Base-by-base conservation (phyloP, 2,113 vertebrate species). In the Caretta caretta region DNA sequence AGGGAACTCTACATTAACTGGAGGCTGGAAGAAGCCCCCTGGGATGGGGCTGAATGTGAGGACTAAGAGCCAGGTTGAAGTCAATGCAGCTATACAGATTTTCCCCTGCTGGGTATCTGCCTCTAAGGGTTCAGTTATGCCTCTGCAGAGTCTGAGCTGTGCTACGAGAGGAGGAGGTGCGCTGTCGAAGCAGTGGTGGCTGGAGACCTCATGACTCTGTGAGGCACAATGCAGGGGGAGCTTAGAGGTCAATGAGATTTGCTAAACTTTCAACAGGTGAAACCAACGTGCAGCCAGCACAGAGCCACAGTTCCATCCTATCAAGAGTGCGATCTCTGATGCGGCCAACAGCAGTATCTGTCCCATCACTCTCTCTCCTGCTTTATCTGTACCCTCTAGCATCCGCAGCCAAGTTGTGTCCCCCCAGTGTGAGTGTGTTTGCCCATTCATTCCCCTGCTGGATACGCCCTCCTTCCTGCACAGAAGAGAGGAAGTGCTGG, bases 361-460 rank as follows among this genome's bases (percentile, higher is more conserved):
- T 3, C 19, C 29, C 53, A 29, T 10, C 50, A 27, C 4, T 3
- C 6, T 8, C 53, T 57, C 10, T 4, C 25, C 10, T 27, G 24
- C 10, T 57, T 54, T 9, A 22, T 22, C 31, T 1, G 8, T 2
- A 9, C 12, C 7, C 19, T 38, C 16, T 0, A 0, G 16, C 25
- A 27, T 10, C 11, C 24, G 25, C 56, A 57, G 24, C 56, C 24
- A 57, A 57, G 56, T 57, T 57, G 56, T 57, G 10, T 22, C 62
- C 35, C 62, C 24, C 62, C 62, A 17, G 4, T 57, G 25, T 57
- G 56, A 57, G 25, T 57, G 56, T 57, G 56, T 57, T 57, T 57
- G 56, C 10, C 24, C 4, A 5, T 57, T 4, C 24, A 11, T 57
- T 20, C 38, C 24, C 72, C 22, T 75, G 19, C 72, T 46, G 20